Conservation (phyloP, 2,113 vertebrate genomes). For the Dicerorhinus sumatrensis region DNA sequence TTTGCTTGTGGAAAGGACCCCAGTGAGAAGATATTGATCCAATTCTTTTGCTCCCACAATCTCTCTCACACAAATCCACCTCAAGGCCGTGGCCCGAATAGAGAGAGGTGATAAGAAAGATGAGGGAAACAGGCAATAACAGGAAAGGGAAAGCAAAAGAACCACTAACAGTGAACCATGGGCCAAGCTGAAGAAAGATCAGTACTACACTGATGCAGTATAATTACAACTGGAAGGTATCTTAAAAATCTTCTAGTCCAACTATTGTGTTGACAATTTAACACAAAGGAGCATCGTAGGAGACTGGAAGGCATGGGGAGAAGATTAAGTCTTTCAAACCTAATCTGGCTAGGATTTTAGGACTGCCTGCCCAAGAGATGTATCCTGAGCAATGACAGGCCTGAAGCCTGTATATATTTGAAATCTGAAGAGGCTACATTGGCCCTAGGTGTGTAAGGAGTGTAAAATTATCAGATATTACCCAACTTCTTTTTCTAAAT, state of each 20-base stretch:
- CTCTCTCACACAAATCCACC: not conserved
- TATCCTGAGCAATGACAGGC: not conserved
- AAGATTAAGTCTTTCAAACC: not conserved
- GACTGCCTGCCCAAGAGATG: not conserved
- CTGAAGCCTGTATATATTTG: not conserved
- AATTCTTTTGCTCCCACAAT: not conserved
- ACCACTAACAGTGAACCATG: not conserved
- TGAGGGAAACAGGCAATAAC: not conserved
- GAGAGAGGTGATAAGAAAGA: not conserved
- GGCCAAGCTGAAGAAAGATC: not conserved
- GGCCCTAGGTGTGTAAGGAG: not conserved
- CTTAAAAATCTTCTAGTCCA: not conserved
- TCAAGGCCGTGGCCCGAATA: not conserved
- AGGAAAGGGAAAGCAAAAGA: not conserved
- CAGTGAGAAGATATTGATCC: not conserved
- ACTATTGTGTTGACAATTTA: not conserved
- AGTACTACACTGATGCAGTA: not conserved
- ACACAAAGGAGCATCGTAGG: not conserved
- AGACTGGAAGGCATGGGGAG: not conserved
- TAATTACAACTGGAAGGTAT: not conserved
- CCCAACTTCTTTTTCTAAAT: not conserved
- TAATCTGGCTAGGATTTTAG: not conserved
- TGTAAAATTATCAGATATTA: not conserved
- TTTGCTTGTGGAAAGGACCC: not conserved
- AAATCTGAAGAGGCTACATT: not conserved